Evolutionary conservation across 2,888 invertebrate species (phyloP).

Genomic region (Tiliacea aurago): DNA sequence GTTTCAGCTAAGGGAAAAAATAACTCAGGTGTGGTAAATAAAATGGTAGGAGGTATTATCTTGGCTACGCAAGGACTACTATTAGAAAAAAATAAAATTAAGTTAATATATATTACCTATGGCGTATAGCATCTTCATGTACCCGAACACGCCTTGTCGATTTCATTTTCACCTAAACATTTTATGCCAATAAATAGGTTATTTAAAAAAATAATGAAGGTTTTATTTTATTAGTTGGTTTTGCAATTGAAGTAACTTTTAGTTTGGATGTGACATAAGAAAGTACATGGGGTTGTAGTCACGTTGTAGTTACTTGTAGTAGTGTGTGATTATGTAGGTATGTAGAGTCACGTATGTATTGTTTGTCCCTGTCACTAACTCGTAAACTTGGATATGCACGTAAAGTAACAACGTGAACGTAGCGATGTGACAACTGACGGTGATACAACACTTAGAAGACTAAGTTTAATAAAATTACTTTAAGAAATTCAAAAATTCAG

Average conservation of each 20-base stretch:
- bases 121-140: constrained; percentile 90
- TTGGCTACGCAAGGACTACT: constrained; percentile 79
- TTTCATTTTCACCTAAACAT: constrained; percentile 91
- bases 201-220: constrained; percentile 53
- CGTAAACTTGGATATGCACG: constrained; percentile 36
- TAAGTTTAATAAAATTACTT: constrained; percentile 2
- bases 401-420: constrained; percentile 24
- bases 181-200: constrained; percentile 85
- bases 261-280: constrained; percentile 29
- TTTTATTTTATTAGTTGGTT: constrained; percentile 47
- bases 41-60: constrained; percentile 67
- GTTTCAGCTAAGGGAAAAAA: constrained; percentile 63
- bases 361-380: constrained; percentile 54
- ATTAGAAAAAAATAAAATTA: constrained; percentile 78
- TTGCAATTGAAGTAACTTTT: constrained; percentile 30
- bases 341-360: constrained; percentile 45
- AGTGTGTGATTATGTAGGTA: constrained; percentile 44
- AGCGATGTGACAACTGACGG: constrained; percentile 31
- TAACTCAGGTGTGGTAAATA: constrained; percentile 62
- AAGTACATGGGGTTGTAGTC: constrained; percentile 35
- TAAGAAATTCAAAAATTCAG: background rate
- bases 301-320: constrained; percentile 27
- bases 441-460: constrained; percentile 13
- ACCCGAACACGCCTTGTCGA: constrained; percentile 89
- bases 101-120: constrained; percentile 87